Evolutionary conservation across 2,113 vertebrate genomes (phyloP).

Genomic region (Burhinus oedicnemus): DNA sequence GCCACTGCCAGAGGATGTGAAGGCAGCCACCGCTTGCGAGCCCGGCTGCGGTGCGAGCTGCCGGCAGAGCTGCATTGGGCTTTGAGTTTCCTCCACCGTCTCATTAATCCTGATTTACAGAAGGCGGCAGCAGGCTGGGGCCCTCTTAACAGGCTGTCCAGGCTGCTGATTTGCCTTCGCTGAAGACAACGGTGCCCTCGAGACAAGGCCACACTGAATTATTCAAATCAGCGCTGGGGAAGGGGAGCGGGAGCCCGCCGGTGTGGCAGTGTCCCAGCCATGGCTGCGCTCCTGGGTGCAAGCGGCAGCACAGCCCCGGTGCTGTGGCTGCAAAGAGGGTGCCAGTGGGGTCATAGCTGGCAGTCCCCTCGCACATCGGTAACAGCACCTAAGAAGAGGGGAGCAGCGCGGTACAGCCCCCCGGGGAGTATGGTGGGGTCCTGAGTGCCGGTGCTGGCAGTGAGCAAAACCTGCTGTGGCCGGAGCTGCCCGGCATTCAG

Average conservation of each 20-base stretch:
- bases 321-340: constrained; percentile 20
- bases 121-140: constrained; percentile 82
- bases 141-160: constrained; percentile 76
- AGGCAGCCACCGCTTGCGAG: constrained; percentile 10
- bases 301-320: background rate
- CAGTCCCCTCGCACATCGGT: constrained; percentile 43
- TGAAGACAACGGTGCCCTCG: constrained; percentile 85
- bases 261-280: background rate
- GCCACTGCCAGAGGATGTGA: constrained; percentile 58
- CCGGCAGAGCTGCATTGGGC: constrained; percentile 67
- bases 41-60: constrained; percentile 12
- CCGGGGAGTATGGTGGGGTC: background rate
- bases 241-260: background rate
- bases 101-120: constrained; percentile 95
- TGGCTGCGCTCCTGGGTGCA: background rate
- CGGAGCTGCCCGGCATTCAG: background rate
- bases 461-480: too few relatives aligned
- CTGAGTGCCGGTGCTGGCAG: background rate
- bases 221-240: constrained; percentile 81
- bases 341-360: background rate
- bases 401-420: fast-evolving
- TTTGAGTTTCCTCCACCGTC: constrained; percentile 75
- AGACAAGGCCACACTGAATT: constrained; percentile 85
- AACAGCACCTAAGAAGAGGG: too few relatives aligned
- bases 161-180: constrained; percentile 83